Conservation (phyloP, 2,888 invertebrate species). For the Agrilus biguttatus region DNA sequence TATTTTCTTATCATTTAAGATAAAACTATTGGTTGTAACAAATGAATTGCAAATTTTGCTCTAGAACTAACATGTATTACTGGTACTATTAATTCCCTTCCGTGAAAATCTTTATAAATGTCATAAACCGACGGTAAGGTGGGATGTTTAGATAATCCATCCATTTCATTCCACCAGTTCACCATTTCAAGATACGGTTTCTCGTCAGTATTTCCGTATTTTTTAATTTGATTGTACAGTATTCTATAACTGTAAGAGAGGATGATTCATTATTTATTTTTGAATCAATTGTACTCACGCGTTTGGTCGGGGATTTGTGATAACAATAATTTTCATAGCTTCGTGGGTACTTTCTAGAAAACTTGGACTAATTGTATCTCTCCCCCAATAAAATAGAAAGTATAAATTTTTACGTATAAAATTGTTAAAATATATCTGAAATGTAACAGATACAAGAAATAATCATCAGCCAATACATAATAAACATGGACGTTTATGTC, state of each 20-base stretch:
- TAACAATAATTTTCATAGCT: conserved; percentile 44
- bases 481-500: background rate
- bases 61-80: conserved; percentile 55
- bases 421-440: conserved; percentile 34
- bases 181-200: conserved; percentile 45
- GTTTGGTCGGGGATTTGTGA: conserved; percentile 45
- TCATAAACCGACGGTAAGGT: conserved; percentile 45
- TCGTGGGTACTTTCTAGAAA: conserved; percentile 40
- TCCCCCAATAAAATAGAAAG: conserved; percentile 56
- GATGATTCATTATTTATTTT: too few relatives aligned
- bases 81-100: conserved; percentile 50
- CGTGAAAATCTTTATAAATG: conserved; percentile 51
- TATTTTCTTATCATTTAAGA: too few relatives aligned
- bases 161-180: conserved; percentile 56
- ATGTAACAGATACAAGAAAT: conserved; percentile 5
- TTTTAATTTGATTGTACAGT: conserved; percentile 47
- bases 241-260: conserved; percentile 42
- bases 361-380: conserved; percentile 33
- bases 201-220: conserved; percentile 38
- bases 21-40: too few relatives aligned
- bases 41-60: too few relatives aligned
- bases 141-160: conserved; percentile 49
- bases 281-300: conserved; percentile 33
- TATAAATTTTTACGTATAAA: conserved; percentile 46
- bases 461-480: background rate